Base-by-base conservation (phyloP, 2,888 invertebrate species). In the Chalcosyrphus nemorum region DNA sequence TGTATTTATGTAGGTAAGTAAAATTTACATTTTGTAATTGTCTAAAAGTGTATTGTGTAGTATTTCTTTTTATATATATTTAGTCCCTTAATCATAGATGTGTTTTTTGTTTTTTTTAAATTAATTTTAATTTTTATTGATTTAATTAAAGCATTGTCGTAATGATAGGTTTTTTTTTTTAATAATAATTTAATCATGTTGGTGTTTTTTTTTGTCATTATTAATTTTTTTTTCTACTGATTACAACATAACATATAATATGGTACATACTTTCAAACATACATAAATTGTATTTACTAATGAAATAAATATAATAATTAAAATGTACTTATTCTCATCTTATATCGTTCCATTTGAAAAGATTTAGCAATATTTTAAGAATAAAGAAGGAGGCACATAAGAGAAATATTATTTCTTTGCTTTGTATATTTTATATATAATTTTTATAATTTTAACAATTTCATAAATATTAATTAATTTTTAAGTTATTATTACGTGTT, bases 71-170 rank as follows among this genome's bases (percentile, higher is more conserved):
- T 54, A 19, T 47, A 50, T 54, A 66, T 57, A 13, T 66, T 63
- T 59, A 77, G 61, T 68, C 56, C 19, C 75, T 70, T 68, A 63
- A 63, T 35, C 35, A 54, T 56, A 65, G 41, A 43, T 56, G 7
- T 78, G 13, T 35, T 41, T 50, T n/a, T 72, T 72, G 35, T 54
- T 52, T 17, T 70, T 21, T 56, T 21, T 56, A 52, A 56, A 65
- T 71, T 59, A 70, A 61, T 65, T 57, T 77, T 54, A 57, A 59
- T 27, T 43, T 80, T 54, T 84, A 84, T 75, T 75, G 84, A 75
- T 80, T 80, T 84, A 70, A 65, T 84, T 84, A 84, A 84, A 84
- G 84, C 84, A 84, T 84, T 74, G 47, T 80, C 57, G 61, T 78
- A 80, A 80, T 78, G 72, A 82, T 82, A 82, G 77, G 50, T 81